These are phyloP conservation scores for Benitochromis conjunctus DNA, from an alignment of 2,113 vertebrate species.

Conservation along the genomic window DNA sequence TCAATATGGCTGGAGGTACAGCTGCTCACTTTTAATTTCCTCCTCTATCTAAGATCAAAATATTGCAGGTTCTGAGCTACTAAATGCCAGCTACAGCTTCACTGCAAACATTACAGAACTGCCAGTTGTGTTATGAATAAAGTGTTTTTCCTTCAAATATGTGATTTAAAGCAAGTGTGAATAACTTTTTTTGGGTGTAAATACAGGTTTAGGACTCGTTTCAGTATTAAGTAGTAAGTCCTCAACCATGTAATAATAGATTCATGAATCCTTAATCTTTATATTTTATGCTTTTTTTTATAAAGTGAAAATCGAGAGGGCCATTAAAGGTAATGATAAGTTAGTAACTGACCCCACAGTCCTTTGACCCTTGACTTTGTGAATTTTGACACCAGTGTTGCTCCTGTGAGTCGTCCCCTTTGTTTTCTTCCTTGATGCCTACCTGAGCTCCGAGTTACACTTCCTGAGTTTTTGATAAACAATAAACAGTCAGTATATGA, in stretches of 20 bases:
- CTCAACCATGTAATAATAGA: background rate
- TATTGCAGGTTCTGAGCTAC: background rate
- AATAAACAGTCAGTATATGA: background rate
- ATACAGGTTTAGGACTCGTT: background rate
- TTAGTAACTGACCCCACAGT: slow-evolving; percentile 16
- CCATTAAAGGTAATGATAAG: slow-evolving; percentile 78
- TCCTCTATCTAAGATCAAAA: background rate
- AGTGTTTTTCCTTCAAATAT: background rate
- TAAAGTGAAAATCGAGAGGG: slow-evolving; percentile 84
- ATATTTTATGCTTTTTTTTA: slow-evolving; percentile 20
- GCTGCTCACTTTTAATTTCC: slow-evolving; percentile 9
- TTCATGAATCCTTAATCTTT: background rate
- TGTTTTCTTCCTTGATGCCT: slow-evolving; percentile 18
- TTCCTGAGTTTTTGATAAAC: background rate
- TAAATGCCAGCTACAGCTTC: background rate
- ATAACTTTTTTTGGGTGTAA: background rate
- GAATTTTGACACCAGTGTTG: slow-evolving; percentile 42
- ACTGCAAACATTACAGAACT: background rate
- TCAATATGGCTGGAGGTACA: slow-evolving; percentile 85
- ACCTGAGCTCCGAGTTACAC: background rate
- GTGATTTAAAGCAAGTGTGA: background rate
- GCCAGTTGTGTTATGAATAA: background rate
- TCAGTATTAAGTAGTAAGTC: background rate
- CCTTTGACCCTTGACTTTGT: slow-evolving; percentile 49
- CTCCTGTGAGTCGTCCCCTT: slow-evolving; percentile 55